Conservation (phyloP, 2,113 vertebrate species). For the Atrichornis clamosus region DNA sequence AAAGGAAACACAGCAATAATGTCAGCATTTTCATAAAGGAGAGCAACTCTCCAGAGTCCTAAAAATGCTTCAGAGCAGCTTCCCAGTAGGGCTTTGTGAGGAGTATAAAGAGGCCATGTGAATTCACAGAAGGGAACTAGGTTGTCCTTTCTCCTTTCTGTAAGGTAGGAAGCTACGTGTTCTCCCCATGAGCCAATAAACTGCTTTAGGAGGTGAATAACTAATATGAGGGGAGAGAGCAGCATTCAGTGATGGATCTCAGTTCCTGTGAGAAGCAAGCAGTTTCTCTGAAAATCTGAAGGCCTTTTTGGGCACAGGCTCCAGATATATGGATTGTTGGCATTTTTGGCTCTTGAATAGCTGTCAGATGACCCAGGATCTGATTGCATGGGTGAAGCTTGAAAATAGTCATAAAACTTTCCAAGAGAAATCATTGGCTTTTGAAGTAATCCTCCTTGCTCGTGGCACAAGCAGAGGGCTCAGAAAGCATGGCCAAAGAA, state of each 20-base stretch:
- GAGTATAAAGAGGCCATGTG: neutral
- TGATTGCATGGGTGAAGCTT: neutral
- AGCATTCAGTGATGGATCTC: neutral
- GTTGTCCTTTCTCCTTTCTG: neutral
- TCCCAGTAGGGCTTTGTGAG: neutral
- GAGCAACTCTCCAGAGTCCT: neutral
- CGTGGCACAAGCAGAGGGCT: neutral
- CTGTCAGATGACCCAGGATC: neutral
- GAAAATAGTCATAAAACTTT: neutral
- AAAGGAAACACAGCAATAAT: neutral
- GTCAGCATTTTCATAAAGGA: slow-evolving; percentile 31
- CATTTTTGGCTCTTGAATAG: neutral
- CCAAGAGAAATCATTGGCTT: neutral
- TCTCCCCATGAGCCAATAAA: neutral
- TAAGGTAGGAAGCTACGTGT: neutral
- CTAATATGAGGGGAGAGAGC: neutral
- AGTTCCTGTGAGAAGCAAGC: neutral
- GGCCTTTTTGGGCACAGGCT: neutral
- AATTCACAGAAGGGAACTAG: neutral
- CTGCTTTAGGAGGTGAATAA: neutral
- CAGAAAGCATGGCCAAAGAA: neutral
- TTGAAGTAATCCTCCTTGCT: neutral
- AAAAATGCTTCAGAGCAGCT: neutral
- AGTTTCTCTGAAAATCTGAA: neutral
- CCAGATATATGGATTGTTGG: neutral